phyloP scores from a whole-genome alignment of 1,140 invertebrate species.

The Microvelia longipes region DNA sequence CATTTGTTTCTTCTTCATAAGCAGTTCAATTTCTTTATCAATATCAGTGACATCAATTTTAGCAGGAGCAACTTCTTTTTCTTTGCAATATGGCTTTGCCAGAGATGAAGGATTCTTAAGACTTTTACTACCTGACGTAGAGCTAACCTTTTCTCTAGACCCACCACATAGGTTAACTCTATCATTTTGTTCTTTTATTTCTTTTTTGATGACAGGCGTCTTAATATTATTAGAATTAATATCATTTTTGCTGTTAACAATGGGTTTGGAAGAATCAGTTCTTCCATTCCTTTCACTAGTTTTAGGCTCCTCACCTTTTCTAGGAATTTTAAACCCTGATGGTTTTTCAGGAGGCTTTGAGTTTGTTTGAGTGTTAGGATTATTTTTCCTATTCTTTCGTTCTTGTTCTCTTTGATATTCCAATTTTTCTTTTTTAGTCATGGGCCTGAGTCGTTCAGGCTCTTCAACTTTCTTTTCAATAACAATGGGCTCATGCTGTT shows the following conservation, averaged over 20 bases:
- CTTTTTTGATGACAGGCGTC: not conserved
- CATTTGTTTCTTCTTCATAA: conserved; percentile 9
- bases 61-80: not conserved
- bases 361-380: conserved; percentile 17
- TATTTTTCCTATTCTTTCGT: conserved; percentile 8
- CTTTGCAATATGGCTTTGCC: not conserved
- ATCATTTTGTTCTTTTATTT: not conserved
- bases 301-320: not conserved
- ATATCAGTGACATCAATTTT: conserved; percentile 6
- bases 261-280: not conserved
- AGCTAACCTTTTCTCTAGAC: not conserved
- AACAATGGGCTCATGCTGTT: conserved; percentile 59
- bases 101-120: not conserved
- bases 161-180: not conserved
- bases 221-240: not conserved
- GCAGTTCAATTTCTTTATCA: conserved; percentile 12
- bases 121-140: not conserved
- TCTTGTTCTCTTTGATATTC: conserved; percentile 43
- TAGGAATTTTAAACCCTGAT: conserved; percentile 35
- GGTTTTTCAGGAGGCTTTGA: conserved; percentile 40
- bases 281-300: not conserved
- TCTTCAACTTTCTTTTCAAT: conserved; percentile 36
- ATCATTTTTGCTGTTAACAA: not conserved
- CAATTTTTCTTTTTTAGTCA: conserved; percentile 64
- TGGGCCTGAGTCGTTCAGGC: conserved; percentile 35